Percentiles rank a stretch among this genome's conserved stretches.
These are phyloP conservation scores for Pterocles burchelli DNA, from an alignment of 2,113 vertebrate species.

Conservation along the genomic window DNA sequence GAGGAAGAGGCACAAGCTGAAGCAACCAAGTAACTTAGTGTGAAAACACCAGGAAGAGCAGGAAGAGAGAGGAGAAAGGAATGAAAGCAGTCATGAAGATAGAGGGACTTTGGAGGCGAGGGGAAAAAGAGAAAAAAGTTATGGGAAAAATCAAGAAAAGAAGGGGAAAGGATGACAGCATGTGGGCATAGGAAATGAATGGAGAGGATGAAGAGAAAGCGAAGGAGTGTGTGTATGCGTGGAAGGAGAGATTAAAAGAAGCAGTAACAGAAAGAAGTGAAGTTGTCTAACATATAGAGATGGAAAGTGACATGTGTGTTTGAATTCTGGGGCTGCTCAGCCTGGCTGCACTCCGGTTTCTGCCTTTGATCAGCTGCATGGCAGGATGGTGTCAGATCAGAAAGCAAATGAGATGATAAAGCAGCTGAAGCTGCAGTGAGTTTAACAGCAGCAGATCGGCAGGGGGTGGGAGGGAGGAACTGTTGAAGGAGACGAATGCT, in stretches of 20 bases:
- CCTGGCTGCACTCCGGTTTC: not conserved
- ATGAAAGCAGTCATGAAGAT: not conserved
- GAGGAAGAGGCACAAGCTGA: not conserved
- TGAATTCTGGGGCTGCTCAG: constrained; percentile 43
- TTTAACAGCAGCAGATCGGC: constrained; percentile 4
- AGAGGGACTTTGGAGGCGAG: not conserved
- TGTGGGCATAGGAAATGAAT: not conserved
- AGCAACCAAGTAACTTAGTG: not conserved
- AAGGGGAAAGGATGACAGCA: not conserved
- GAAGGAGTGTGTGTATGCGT: not conserved
- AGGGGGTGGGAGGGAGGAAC: not conserved
- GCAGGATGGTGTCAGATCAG: constrained; percentile 68
- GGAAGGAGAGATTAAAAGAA: constrained; percentile 25
- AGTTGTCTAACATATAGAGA: constrained; percentile 44
- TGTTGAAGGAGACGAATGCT: not conserved
- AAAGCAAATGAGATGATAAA: constrained; percentile 77
- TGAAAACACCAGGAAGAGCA: not conserved
- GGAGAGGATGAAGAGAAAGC: not conserved
- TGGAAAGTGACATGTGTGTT: constrained; percentile 55
- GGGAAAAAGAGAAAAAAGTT: not conserved
- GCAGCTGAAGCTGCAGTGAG: constrained; percentile 31
- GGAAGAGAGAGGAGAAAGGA: not conserved
- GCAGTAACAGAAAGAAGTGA: constrained; percentile 24
- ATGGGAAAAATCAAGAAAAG: not conserved
- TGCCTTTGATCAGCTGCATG: constrained; percentile 73